Evolutionary conservation across 2,797 vertebrate genomes (phyloP), one percentile per base, ranked within the genome.

Genomic region (Ataeniobius toweri): DNA sequence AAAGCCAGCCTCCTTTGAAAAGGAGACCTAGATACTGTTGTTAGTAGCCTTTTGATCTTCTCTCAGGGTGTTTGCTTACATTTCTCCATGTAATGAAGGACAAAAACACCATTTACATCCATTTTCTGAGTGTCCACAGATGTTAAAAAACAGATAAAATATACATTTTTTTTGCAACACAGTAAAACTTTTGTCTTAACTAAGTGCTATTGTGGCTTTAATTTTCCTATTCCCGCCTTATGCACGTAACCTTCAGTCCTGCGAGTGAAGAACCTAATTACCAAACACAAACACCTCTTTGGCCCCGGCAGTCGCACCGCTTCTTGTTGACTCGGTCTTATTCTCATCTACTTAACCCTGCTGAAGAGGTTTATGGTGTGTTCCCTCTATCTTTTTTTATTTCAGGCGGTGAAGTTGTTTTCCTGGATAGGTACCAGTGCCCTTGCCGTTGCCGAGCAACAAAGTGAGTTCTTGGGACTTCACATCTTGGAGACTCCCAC

Each of bases 391-490:
- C 85, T 87, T 90, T 86, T 89, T 92, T 93, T 90, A 89, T 85
- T 90, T 88, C 88, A 83, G 86, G 89, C 85, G 71, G 69, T 81
- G 76, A 82, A 84, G 84, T 84, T 86, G 80, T 88, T 91, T 89
- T 78, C 76, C 85, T 76, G 76, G 74, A 77, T 74, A 77, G 76
- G 76, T 58, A 50, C 75, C 7, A 2, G 39, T 81, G 75, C 76
- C 78, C 81, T 77, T 61, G 74, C 77, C 87, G 95, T 96, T 97
- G 94, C 96, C 71, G 95, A 91, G 96, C 93, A 96, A 96, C 95
- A 89, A 80, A 79, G 78, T 81, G 81, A 83, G 78, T 85, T 77
- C 75, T 18, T 36, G 63, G 48, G 81, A 88, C 81, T 77, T 20
- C 9, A 13, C 56, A 75, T 80, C 82, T 80, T 63, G 70, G 71